Percentiles rank a stretch among this genome's conserved stretches.
phyloP scores from a whole-genome alignment of 2,888 invertebrate genomes.

The Sphaeridia pumilis region DNA sequence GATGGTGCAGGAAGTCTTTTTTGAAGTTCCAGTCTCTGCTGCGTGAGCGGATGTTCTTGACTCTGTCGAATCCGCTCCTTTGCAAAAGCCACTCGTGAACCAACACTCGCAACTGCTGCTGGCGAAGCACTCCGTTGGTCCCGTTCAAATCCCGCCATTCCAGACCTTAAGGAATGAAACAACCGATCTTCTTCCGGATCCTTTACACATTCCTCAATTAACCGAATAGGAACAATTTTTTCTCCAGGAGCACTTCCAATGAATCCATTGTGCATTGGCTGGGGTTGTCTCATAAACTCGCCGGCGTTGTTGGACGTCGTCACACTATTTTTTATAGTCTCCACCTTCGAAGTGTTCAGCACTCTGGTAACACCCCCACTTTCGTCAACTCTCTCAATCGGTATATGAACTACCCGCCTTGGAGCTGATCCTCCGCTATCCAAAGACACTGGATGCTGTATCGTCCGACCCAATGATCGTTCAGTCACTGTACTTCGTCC shows the following conservation, averaged over 20 bases:
- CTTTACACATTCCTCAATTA: not conserved
- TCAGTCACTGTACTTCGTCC: constrained; percentile 25
- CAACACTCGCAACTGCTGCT: constrained; percentile 1
- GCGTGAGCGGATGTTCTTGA: constrained; percentile 41
- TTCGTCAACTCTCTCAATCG: constrained; percentile 14
- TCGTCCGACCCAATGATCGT: constrained; percentile 18
- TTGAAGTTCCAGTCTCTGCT: constrained; percentile 41
- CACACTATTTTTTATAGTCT: constrained; percentile 6
- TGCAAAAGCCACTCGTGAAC: constrained; percentile 53
- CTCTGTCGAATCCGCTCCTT: constrained; percentile 54
- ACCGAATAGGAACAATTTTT: not conserved
- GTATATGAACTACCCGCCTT: constrained; percentile 15
- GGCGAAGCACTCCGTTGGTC: constrained; percentile 5
- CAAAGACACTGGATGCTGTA: constrained; percentile 6
- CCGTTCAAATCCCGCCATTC: no score
- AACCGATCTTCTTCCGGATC: constrained; percentile 70
- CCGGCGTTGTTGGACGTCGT: constrained; percentile 16
- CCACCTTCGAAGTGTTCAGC: constrained; percentile 8
- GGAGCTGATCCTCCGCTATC: not conserved
- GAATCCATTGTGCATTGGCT: not conserved
- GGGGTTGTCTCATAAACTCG: constrained; percentile 6
- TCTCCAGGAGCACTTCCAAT: not conserved
- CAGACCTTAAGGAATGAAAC: constrained; percentile 65
- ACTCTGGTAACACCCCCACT: constrained; percentile 2
- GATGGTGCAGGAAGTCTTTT: constrained; percentile 34